A percentile compares a stretch with the other conserved stretches of the same genome.
Conservation (phyloP, 2,797 vertebrate genomes). For the Novumbra hubbsi region DNA sequence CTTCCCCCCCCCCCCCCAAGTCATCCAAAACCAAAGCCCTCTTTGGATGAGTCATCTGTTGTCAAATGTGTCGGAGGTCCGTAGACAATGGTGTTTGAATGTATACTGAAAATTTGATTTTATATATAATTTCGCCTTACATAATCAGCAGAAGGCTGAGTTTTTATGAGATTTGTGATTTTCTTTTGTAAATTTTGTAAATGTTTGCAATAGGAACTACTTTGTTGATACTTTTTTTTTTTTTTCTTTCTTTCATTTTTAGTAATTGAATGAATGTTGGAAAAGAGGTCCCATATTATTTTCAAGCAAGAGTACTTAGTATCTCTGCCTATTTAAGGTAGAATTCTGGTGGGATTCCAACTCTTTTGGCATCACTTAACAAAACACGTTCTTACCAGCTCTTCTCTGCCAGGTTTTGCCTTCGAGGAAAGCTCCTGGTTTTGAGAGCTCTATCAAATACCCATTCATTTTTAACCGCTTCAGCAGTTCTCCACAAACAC, state of each 20-base stretch:
- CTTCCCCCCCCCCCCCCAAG: conserved; percentile 27
- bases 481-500: not conserved
- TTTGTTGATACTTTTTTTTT: conserved; percentile 48
- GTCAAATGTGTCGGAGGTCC: conserved; percentile 46
- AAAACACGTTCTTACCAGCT: conserved; percentile 23
- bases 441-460: not conserved
- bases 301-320: conserved; percentile 31
- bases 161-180: conserved; percentile 73
- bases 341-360: conserved; percentile 30
- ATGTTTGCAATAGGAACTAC: conserved; percentile 67
- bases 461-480: not conserved
- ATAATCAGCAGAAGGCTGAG: conserved; percentile 63
- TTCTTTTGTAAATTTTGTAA: conserved; percentile 79
- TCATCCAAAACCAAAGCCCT: conserved; percentile 37
- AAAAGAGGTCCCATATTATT: conserved; percentile 10
- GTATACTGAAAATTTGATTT: conserved; percentile 70
- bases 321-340: conserved; percentile 33
- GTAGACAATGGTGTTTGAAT: conserved; percentile 70
- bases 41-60: conserved; percentile 44
- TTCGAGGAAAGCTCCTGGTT: conserved; percentile 5
- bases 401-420: conserved; percentile 21
- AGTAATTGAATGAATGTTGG: conserved; percentile 35
- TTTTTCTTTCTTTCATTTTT: conserved; percentile 30
- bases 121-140: conserved; percentile 67
- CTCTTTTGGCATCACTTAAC: conserved; percentile 29